Evolutionary conservation across 2,113 vertebrate genomes (phyloP).

Genomic region (Atlantisia rogersi): DNA sequence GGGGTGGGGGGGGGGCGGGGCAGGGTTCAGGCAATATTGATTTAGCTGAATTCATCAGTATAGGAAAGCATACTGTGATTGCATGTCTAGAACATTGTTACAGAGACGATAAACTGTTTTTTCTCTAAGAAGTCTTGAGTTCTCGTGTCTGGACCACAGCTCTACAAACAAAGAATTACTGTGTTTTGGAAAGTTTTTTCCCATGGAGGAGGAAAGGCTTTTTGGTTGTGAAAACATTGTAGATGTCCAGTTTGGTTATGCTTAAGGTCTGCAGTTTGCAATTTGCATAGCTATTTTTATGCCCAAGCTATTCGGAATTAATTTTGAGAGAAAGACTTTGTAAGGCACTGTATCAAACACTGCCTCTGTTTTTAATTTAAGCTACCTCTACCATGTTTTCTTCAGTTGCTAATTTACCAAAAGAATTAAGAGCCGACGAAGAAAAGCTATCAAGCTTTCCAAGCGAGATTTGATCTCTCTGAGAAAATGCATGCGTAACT

Average conservation of each 20-base stretch:
- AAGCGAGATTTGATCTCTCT: background rate
- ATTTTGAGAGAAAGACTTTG: slow-evolving; percentile 6
- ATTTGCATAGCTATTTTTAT: slow-evolving; percentile 38
- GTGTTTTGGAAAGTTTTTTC: slow-evolving; percentile 32
- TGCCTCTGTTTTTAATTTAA: slow-evolving; percentile 27
- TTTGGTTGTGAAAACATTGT: background rate
- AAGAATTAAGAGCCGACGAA: slow-evolving; percentile 6
- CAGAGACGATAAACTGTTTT: background rate
- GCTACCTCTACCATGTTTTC: background rate
- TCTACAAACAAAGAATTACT: background rate
- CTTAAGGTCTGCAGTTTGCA: background rate
- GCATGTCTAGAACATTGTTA: background rate
- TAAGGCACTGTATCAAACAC: slow-evolving; percentile 2
- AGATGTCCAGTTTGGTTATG: background rate
- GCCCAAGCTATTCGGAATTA: background rate
- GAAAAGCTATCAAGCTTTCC: slow-evolving; percentile 24
- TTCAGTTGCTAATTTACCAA: slow-evolving; percentile 16
- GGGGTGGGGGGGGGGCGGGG: no score
- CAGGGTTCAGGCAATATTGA: background rate
- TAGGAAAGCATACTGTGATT: background rate
- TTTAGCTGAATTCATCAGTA: background rate
- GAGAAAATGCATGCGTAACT: slow-evolving; percentile 18
- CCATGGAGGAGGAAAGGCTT: background rate
- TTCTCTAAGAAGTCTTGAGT: background rate
- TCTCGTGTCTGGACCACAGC: background rate